Evolutionary conservation across 2,888 invertebrate genomes (phyloP), one percentile per base, ranked within the genome.

Genomic region (Ferdinandea cuprea): DNA sequence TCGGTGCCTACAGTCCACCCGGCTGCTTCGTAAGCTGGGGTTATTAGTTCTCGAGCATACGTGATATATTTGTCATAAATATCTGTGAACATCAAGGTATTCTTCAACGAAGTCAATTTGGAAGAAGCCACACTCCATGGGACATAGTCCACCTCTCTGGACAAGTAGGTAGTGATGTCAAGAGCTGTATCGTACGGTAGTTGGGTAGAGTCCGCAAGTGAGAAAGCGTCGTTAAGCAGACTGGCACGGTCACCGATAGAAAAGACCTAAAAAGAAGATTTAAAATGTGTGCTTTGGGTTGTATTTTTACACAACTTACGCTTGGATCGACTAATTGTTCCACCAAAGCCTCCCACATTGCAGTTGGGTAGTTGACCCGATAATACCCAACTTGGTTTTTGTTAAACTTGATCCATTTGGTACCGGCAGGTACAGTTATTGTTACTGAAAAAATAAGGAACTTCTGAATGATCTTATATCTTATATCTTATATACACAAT

Each of bases 321-420:
- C 8, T 13, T 11, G 59, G 66, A 35, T 52, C 56, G 0, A 73
- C 35, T 17, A 94, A 88, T 25, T 91, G 87, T 0, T 89, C 86
- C 6, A 85, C 86, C 7, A 90, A 77, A 2, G 48, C 63, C 11
- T 90, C 85, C 97, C 97, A 97, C 86, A 94, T 92, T 0, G 91
- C 89, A 0, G 89, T 77, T 0, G 94, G 92, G 88, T 98, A 98
- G 88, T 96, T 97, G 0, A 98, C 96, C 65, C 97, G 92, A 89
- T 96, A 98, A 89, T 95, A 98, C 0, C 98, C 98, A 11, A 95
- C 92, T 92, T 97, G 96, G 76, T 95, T 92, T 48, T 93, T 92
- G 89, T 98, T 98, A 74, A 98, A 92, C 91, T 98, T 98, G 13
- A 97, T 89, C 95, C 96, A 96, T 0, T 92, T 91, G 0, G 90